Conservation (phyloP, 2,797 vertebrate species). For the Hydrolagus colliei region DNA sequence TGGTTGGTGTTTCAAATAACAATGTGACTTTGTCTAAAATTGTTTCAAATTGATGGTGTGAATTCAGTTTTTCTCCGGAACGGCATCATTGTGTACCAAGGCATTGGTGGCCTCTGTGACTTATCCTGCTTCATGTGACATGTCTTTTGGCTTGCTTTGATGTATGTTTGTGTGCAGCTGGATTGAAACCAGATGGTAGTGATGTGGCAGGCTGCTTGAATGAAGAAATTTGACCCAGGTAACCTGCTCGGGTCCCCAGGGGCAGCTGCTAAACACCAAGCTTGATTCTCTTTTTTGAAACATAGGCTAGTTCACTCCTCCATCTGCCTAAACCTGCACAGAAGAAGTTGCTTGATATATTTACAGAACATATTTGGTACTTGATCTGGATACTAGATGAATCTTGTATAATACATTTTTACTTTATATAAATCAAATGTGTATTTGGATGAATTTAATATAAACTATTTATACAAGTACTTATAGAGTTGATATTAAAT, state of each 20-base stretch:
- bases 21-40: no score
- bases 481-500: neutral
- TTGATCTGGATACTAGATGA: slow-evolving; percentile 18
- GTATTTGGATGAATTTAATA: neutral
- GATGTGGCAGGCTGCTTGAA: neutral
- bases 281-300: neutral
- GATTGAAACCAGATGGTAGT: neutral
- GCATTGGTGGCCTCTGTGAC: neutral
- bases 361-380: neutral
- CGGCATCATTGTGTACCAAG: neutral
- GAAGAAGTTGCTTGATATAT: neutral
- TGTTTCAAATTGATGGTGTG: no score
- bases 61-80: no score
- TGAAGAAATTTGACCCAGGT: neutral
- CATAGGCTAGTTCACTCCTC: neutral
- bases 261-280: neutral
- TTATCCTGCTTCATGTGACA: neutral
- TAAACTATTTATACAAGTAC: neutral
- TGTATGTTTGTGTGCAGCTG: neutral
- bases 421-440: neutral
- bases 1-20: no score
- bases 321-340: neutral
- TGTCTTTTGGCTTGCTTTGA: neutral
- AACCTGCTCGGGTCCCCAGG: neutral
- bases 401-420: neutral